Conservation (phyloP, 64 coral and sea anemone species). For the Dendronephthya gigantea region DNA sequence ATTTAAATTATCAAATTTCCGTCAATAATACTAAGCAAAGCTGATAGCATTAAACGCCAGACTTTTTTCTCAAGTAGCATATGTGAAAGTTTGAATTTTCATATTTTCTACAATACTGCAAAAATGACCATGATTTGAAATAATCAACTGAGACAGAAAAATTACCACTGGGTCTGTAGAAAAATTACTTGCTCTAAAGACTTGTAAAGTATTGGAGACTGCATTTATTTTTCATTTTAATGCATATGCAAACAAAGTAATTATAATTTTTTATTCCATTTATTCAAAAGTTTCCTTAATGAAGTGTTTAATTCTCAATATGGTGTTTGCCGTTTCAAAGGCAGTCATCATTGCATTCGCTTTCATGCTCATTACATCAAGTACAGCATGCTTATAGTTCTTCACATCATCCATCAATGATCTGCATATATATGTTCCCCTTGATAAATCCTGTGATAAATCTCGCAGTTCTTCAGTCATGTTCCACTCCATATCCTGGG, state of each 20-base stretch:
- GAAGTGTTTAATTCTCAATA: constrained; percentile 12
- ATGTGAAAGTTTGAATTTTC: too few relatives aligned
- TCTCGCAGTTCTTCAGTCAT: constrained; percentile 41
- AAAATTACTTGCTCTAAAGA: too few relatives aligned
- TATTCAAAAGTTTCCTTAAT: not conserved
- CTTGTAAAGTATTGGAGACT: too few relatives aligned
- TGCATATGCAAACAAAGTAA: too few relatives aligned
- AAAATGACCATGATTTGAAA: too few relatives aligned
- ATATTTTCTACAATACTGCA: too few relatives aligned
- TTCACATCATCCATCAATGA: not conserved
- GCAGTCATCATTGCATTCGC: not conserved
- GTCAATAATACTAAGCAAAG: too few relatives aligned
- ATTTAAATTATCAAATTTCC: not conserved
- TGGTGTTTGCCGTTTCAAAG: constrained; percentile 1
- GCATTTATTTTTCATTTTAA: too few relatives aligned
- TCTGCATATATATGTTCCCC: not conserved
- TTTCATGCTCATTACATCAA: not conserved
- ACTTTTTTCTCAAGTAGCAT: too few relatives aligned
- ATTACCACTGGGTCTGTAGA: too few relatives aligned
- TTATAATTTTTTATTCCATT: not conserved
- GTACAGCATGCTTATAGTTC: not conserved
- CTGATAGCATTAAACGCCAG: too few relatives aligned
- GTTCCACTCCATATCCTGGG: constrained; percentile 37
- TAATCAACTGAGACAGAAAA: too few relatives aligned
- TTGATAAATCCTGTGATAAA: not conserved